phyloP scores from a whole-genome alignment of 2,888 invertebrate species.

The Clitarchus hookeri region DNA sequence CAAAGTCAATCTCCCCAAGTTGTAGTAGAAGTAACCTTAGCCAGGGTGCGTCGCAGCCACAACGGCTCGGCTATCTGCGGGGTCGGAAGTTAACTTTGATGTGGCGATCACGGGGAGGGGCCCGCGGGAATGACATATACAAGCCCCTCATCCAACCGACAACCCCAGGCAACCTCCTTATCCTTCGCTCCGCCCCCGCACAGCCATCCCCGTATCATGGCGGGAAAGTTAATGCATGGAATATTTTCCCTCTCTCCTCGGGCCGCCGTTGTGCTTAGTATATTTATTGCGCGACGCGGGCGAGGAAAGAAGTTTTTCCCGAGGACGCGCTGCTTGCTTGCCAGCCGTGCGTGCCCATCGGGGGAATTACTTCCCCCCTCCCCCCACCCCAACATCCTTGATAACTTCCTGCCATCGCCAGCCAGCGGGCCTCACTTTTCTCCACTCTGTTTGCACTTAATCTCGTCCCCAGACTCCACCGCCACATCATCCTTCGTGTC shows the following conservation, averaged over 20 bases:
- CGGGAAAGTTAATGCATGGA: conserved; percentile 11
- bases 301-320: not conserved
- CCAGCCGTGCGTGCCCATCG: not conserved
- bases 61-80: not conserved
- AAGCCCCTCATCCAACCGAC: not conserved
- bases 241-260: not conserved
- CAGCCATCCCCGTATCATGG: not conserved
- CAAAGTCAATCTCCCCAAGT: too few species aligned
- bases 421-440: not conserved
- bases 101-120: not conserved
- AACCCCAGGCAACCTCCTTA: not conserved
- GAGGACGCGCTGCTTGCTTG: not conserved
- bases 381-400: not conserved
- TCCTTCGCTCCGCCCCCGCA: not conserved
- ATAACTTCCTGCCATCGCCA: not conserved
- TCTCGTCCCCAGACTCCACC: conserved; percentile 1
- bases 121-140: not conserved
- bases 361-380: not conserved
- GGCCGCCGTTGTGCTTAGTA: not conserved
- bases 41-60: not conserved
- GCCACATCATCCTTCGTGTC: not conserved
- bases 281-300: not conserved
- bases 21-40: too few species aligned
- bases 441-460: conserved; percentile 14
- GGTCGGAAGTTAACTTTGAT: not conserved